Percentiles rank a stretch among this genome's conserved stretches.
Evolutionary conservation across 2,888 invertebrate genomes (phyloP).

Genomic region (Cheilosia soror): DNA sequence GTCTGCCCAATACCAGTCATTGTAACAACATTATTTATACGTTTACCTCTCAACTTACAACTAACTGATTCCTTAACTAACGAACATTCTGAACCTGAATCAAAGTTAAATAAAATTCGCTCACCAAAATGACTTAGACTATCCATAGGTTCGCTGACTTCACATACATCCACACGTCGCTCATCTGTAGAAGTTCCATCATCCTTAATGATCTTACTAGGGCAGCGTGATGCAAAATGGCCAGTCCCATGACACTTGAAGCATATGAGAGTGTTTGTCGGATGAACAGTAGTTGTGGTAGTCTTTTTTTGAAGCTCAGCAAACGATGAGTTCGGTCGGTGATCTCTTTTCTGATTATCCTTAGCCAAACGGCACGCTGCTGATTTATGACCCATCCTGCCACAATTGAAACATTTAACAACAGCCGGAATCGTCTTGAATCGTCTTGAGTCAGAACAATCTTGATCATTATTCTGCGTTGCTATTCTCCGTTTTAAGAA

Average conservation of each 20-base stretch:
- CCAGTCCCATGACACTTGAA: conserved; percentile 13
- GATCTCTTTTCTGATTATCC: background rate
- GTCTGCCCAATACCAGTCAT: conserved; percentile 48
- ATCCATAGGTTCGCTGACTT: too few species aligned
- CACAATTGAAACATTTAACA: too few species aligned
- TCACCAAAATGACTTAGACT: conserved; percentile 31
- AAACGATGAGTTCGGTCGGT: conserved; percentile 28
- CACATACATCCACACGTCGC: too few species aligned
- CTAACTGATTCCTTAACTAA: conserved; percentile 59
- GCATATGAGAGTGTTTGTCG: too few species aligned
- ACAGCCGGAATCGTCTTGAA: too few species aligned
- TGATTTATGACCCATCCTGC: too few species aligned
- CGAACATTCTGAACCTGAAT: conserved; percentile 62
- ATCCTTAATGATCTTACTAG: conserved; percentile 23
- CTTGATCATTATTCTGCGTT: too few species aligned
- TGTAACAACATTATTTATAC: conserved; percentile 52
- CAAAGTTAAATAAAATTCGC: conserved; percentile 57
- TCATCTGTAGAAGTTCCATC: too few species aligned
- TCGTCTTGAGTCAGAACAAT: too few species aligned
- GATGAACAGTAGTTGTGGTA: too few species aligned
- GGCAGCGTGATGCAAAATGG: conserved; percentile 62
- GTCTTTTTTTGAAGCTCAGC: conserved; percentile 12
- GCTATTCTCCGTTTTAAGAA: too few species aligned
- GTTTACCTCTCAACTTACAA: conserved; percentile 62
- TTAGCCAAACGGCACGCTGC: too few species aligned